These are phyloP conservation scores for Aphidoletes aphidimyza DNA, from an alignment of 2,888 invertebrate species.

Conservation along the genomic window DNA sequence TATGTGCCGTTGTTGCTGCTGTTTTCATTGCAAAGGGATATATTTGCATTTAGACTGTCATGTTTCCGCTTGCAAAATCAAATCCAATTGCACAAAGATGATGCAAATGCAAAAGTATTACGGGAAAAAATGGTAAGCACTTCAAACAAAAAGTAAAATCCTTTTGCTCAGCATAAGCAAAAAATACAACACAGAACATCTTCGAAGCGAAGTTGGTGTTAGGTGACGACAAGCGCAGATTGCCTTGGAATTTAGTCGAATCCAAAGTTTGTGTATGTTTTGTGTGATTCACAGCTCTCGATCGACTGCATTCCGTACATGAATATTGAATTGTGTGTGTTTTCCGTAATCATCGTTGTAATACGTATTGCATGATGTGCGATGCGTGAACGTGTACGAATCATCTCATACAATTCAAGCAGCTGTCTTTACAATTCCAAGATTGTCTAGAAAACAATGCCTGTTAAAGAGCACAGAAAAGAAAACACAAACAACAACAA, in stretches of 20 bases:
- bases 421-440: conserved; percentile 7
- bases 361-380: not conserved
- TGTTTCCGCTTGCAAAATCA: conserved; percentile 37
- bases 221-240: not conserved
- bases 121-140: not conserved
- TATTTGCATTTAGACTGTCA: conserved; percentile 44
- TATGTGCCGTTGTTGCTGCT: not conserved
- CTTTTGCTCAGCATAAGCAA: not conserved
- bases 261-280: not conserved
- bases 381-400: conserved; percentile 26
- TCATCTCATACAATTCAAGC: conserved; percentile 4
- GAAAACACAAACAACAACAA: not conserved
- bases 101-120: not conserved
- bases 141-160: conserved; percentile 17
- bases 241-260: not conserved
- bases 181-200: not conserved
- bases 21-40: not conserved
- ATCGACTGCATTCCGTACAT: conserved; percentile 5
- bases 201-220: too few relatives aligned
- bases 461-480: not conserved
- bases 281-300: not conserved
- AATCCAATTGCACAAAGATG: conserved; percentile 40
- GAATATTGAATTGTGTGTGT: conserved; percentile 38
- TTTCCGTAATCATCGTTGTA: too few relatives aligned
- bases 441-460: conserved; percentile 27